These are phyloP conservation scores for Caerostris darwini DNA, from an alignment of 1,140 invertebrate genomes.

Conservation along the genomic window DNA sequence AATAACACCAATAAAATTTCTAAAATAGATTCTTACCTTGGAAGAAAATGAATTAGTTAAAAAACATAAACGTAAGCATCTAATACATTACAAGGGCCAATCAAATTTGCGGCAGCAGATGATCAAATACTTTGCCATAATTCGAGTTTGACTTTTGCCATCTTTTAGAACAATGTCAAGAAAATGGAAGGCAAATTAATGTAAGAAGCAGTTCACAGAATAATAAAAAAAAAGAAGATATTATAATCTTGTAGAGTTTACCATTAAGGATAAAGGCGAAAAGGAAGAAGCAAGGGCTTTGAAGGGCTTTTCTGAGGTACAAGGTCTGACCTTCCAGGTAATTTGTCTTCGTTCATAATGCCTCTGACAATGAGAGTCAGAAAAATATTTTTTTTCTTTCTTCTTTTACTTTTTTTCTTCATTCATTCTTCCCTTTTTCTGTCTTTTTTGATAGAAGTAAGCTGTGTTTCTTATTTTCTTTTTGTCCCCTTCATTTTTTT, in stretches of 20 bases:
- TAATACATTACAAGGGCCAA: background rate
- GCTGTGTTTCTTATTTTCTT: slow-evolving; percentile 19
- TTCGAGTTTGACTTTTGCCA: no score
- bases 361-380: slow-evolving; percentile 51
- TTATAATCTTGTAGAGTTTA: background rate
- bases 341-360: slow-evolving; percentile 72
- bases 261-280: background rate
- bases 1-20: no score
- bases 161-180: background rate
- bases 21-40: no score
- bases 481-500: no score
- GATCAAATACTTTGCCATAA: no score
- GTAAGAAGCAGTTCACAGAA: background rate
- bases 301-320: slow-evolving; percentile 7
- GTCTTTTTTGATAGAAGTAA: background rate
- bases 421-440: background rate
- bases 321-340: slow-evolving; percentile 44
- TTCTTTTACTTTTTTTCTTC: background rate
- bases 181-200: slow-evolving; percentile 28
- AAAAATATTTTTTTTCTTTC: slow-evolving; percentile 16
- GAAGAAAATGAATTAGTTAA: no score
- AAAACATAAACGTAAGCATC: no score
- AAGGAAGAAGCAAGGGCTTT: background rate
- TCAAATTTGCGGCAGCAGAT: background rate
- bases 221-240: no score